Evolutionary conservation across 1,140 invertebrate genomes (phyloP).

Genomic region (Zaprionus inermis): DNA sequence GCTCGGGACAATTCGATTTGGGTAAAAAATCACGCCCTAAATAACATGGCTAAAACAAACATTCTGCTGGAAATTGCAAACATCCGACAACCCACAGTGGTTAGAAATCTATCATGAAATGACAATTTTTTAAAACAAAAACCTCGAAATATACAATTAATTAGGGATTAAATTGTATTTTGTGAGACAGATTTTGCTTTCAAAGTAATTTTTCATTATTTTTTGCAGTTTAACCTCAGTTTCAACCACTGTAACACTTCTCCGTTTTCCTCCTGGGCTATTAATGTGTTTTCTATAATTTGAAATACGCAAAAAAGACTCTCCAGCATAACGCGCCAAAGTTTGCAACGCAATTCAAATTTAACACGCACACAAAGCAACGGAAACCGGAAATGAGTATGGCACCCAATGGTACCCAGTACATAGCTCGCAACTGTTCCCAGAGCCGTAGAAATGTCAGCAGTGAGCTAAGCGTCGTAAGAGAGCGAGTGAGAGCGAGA

Average conservation of each 20-base stretch:
- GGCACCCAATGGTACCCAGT: conserved; percentile 58
- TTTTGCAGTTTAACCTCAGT: neutral
- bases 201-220: neutral
- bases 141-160: neutral
- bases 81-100: conserved; percentile 49
- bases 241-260: neutral
- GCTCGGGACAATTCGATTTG: conserved; percentile 74
- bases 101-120: neutral
- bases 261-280: conserved; percentile 19
- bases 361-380: conserved; percentile 77
- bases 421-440: conserved; percentile 24
- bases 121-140: neutral
- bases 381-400: conserved; percentile 81
- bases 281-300: conserved; percentile 79
- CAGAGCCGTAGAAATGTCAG: conserved; percentile 11
- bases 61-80: conserved; percentile 71
- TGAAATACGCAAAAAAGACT: conserved; percentile 62
- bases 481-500: neutral
- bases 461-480: conserved; percentile 1
- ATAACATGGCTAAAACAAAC: conserved; percentile 1
- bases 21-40: conserved; percentile 52
- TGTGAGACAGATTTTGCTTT: neutral
- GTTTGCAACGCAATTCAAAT: conserved; percentile 75
- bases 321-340: conserved; percentile 40
- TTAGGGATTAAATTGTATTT: neutral